These are phyloP conservation scores for Anhinga rufa DNA, from an alignment of 2,113 vertebrate genomes.

Conservation along the genomic window DNA sequence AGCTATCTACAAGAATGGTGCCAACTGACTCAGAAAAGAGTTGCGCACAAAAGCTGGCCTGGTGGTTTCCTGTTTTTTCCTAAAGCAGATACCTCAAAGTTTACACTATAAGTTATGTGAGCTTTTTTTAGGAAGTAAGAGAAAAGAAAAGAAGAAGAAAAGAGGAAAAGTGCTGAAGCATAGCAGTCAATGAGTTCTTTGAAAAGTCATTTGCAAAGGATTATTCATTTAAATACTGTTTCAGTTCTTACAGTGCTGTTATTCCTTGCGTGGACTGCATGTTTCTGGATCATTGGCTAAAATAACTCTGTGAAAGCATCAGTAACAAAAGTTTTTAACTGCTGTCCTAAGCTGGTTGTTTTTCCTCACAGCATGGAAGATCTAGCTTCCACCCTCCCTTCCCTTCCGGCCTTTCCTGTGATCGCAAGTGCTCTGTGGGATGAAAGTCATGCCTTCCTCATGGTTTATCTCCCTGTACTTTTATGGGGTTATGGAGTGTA, in stretches of 20 bases:
- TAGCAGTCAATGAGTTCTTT: not conserved
- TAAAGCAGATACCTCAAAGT: not conserved
- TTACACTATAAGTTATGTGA: not conserved
- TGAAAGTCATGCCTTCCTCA: not conserved
- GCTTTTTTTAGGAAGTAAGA: not conserved
- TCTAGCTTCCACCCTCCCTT: not conserved
- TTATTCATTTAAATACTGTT: not conserved
- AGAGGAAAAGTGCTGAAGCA: not conserved
- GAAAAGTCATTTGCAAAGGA: not conserved
- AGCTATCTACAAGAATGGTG: not conserved
- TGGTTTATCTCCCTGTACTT: not conserved
- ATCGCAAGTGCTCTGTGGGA: not conserved
- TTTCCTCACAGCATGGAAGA: not conserved
- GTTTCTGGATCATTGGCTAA: not conserved
- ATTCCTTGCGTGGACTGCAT: not conserved
- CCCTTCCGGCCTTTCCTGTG: not conserved
- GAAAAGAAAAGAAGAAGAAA: not conserved
- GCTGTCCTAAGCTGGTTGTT: not conserved
- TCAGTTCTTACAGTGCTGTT: not conserved
- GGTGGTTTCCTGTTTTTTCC: not conserved
- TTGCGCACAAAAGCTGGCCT: not conserved
- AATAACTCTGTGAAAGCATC: not conserved
- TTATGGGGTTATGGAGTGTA: not conserved
- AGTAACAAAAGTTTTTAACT: not conserved
- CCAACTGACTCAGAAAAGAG: not conserved